Base-by-base conservation (phyloP, 2,888 invertebrate species). In the Drosophila anceps region DNA sequence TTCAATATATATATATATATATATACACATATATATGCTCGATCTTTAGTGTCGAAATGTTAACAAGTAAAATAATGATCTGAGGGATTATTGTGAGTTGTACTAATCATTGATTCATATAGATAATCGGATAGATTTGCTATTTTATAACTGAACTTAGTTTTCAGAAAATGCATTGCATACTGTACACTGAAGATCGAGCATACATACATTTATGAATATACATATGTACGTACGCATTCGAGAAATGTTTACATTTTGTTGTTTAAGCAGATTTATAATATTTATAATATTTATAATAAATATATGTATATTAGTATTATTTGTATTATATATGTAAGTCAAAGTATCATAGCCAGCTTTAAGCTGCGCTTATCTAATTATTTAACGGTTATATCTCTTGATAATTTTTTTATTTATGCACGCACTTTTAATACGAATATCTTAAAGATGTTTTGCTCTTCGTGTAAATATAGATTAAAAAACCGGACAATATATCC, bases 381-480 rank as follows among this genome's bases (percentile, higher is more conserved):
- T 66, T 75, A 62, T 69, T 70, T 72, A 76, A 70, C 67, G 69
- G 39, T 76, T 81, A 68, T 65, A 64, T 71, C 57, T 65, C 51
- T 70, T 60, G 74, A 75, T 78, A 73, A 54, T 72, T 71, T 73
- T 35, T 15, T 73, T 66, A 65, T 76, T 78, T 76, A 69, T 74
- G 79, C 55, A 74, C 81, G 73, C 75, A 76, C 68, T 78, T 77
- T 69, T 15, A 62, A 60, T 73, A 68, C 69, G 65, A 76, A 63
- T 90, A 87, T 89, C 76, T 81, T 85, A 74, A 76, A 86, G 87
- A 88, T 80, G 76, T 76, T 75, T 72, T 75, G 71, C 63, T 74
- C 68, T 81, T 64, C 77, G 73, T 81, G 76, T 80, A 79, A 76
- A 75, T 83, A 79, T 82, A 82, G 77, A 84, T 81, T 82, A 79